These are phyloP conservation scores for Premnoplex brunnescens DNA, from an alignment of 2,797 vertebrate genomes.

Conservation along the genomic window DNA sequence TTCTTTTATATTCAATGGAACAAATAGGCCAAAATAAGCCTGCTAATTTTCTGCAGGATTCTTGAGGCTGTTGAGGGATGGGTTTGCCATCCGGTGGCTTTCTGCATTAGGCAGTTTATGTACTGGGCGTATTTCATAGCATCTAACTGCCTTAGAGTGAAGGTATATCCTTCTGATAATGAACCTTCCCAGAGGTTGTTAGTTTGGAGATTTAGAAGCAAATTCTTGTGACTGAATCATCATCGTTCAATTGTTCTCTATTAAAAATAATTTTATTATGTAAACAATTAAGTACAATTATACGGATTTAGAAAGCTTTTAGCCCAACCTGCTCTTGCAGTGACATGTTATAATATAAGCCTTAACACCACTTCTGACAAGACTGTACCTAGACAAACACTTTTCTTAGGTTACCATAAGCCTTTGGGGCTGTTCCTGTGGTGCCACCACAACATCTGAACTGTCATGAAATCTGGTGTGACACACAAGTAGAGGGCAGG, in stretches of 20 bases:
- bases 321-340: constrained; percentile 45
- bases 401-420: neutral
- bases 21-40: neutral
- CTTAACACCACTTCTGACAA: constrained; percentile 32
- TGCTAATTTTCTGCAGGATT: neutral
- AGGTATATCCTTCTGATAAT: neutral
- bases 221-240: constrained; percentile 59
- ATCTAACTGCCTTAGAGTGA: neutral
- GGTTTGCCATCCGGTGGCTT: neutral
- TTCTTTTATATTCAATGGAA: neutral
- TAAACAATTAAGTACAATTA: constrained; percentile 70
- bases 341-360: constrained; percentile 29
- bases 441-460: neutral
- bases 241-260: constrained; percentile 29
- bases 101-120: neutral
- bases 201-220: constrained; percentile 38
- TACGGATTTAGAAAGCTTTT: constrained; percentile 69
- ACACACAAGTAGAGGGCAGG: neutral
- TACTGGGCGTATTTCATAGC: neutral
- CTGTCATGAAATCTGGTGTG: neutral
- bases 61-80: neutral
- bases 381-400: neutral
- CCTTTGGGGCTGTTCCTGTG: neutral
- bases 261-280: constrained; percentile 58
- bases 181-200: constrained; percentile 24